Evolutionary conservation across 2,113 vertebrate species (phyloP), one percentile per base, ranked within the genome.

Genomic region (Platysteira castanea): DNA sequence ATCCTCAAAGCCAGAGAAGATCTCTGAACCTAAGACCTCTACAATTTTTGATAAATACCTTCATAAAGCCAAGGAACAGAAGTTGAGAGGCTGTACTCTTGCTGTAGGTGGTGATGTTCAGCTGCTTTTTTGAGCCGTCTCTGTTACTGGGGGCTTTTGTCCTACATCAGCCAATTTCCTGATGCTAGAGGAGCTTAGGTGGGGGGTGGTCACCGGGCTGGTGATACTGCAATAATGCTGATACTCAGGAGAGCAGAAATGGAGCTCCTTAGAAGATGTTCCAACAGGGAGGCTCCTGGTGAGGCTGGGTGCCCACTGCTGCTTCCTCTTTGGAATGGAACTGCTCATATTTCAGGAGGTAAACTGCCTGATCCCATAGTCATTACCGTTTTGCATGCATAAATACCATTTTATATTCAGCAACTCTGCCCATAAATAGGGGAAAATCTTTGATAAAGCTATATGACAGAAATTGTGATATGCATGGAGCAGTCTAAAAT

Each of bases 21-120:
- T 46, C 13, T 22, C 56, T 61, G 37, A 47, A 1, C 22, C 13
- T 41, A 24, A 64, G 61, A 50, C 13, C 30, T 60, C 67, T 46
- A 35, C 7, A 10, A 0, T 47, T 86, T 56, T 52, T 21, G 6
- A 37, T 61, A 30, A 50, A 20, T 24, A 18, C 2, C 1, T 75
- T 67, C 46, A 57, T 24, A 52, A 57, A 69, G 73, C 22, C 39
- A 44, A 46, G 46, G 53, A 52, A 9, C 22, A 60, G 46, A 52
- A 69, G 22, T 12, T 60, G 37, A 44, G 33, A 37, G 27, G 19
- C 23, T n/a, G 3, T 23, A 28, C 12, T 10, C 28, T 33, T 69
- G 27, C 27, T 60, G 22, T 33, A 6, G 14, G 2, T 9, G 11
- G 27, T 52, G 61, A 17, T 37, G 46, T 60, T 60, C 28, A 60